These are phyloP conservation scores for Sceloporus tristichus DNA, from an alignment of 2,113 vertebrate genomes.

Conservation along the genomic window DNA sequence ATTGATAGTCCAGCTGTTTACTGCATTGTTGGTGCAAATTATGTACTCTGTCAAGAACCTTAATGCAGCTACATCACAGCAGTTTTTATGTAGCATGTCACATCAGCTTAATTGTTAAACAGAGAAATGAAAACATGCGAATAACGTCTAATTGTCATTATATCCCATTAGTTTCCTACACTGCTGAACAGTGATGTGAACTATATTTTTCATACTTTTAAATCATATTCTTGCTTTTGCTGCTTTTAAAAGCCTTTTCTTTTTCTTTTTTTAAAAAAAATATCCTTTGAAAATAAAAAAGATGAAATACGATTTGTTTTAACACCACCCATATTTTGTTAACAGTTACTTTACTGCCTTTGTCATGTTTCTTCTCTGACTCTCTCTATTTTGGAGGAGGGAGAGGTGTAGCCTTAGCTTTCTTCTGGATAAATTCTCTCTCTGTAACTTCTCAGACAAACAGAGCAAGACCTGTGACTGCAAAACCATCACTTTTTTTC, in stretches of 20 bases:
- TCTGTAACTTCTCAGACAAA: too few species aligned
- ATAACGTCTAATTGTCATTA: slow-evolving; percentile 3
- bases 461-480: too few species aligned
- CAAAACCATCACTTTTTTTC: too few species aligned
- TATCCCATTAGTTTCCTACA: not conserved
- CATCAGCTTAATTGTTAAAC: not conserved
- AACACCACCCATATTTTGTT: not conserved
- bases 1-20: not conserved
- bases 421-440: too few species aligned
- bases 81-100: not conserved
- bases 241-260: not conserved
- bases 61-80: not conserved
- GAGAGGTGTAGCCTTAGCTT: too few species aligned
- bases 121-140: not conserved
- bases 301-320: not conserved
- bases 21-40: not conserved
- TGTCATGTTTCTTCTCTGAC: too few species aligned
- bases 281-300: not conserved
- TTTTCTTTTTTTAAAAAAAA: not conserved
- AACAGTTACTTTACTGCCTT: not conserved
- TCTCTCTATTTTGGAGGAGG: too few species aligned
- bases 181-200: not conserved
- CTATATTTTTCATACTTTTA: not conserved
- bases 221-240: not conserved
- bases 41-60: not conserved